Base-by-base conservation (phyloP, 2,888 invertebrate species). In the Nasonovia ribisnigri region DNA sequence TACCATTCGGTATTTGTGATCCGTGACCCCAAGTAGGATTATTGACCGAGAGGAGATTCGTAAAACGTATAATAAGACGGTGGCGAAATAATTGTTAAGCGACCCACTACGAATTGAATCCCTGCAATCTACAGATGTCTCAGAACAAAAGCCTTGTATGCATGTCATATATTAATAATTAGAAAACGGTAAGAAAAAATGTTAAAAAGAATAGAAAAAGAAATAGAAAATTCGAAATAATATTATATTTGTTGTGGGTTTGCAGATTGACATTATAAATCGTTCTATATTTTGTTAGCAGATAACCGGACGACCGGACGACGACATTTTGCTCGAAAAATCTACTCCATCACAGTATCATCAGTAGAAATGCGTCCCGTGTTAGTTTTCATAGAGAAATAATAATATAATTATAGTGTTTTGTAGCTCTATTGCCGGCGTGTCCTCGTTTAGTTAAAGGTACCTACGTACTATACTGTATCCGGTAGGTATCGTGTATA, bases 11-110 rank as follows among this genome's bases (percentile, higher is more conserved):
- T n/a, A 67, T n/a, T 67, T 67, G n/a, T n/a, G 11, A 13, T n/a
- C 4, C n/a, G 4, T 4, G 51, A n/a, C 11, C 1, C n/a, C 13
- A 13, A 13, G 0, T 13, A n/a, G 11, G 3, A 4, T 67, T n/a
- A 4, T 67, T n/a, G n/a, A n/a, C 13, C 1, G 13, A n/a, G 11
- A 67, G n/a, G n/a, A 67, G n/a, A 67, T 67, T 67, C 13, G n/a
- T 67, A 29, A 29, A 60, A 10, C 13, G n/a, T 67, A 29, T 60
- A 60, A 10, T 60, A n/a, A 60, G 11, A 60, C 1, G 67, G 16
- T 67, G 5, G 5, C 5, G 1, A n/a, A 36, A 36, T n/a, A 36
- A 77, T 77, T 36, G 67, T n/a, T n/a, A 5, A n/a, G n/a, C 16
- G n/a, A 0, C 16, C 16, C 16, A 0, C 4, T 6, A 36, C 77